phyloP scores from a whole-genome alignment of 2,888 invertebrate species.

The Steromphala cineraria region DNA sequence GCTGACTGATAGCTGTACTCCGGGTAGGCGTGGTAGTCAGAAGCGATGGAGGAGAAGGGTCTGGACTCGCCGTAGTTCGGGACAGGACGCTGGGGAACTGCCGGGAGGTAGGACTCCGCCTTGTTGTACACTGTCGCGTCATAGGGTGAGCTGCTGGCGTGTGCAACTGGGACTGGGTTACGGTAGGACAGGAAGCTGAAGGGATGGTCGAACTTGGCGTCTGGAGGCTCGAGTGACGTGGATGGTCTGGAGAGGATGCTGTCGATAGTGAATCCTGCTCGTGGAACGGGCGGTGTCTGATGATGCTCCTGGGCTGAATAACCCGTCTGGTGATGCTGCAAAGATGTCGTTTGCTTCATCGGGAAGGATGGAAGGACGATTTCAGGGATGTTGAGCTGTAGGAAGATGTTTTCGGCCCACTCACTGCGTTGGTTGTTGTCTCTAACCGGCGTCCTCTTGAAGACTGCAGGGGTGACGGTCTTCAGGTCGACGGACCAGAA shows the following conservation, averaged over 20 bases:
- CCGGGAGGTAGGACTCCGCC: not conserved
- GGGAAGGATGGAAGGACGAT: not conserved
- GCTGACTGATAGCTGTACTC: not conserved
- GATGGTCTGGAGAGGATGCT: not conserved
- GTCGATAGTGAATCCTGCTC: not conserved
- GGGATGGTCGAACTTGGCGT: constrained; percentile 1
- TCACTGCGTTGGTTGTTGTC: not conserved
- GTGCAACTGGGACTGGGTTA: not conserved
- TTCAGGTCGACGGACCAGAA: constrained; percentile 50
- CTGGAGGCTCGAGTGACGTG: not conserved
- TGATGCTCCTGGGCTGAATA: not conserved
- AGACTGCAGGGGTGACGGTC: constrained; percentile 37
- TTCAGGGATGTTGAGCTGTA: not conserved
- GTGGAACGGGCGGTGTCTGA: not conserved
- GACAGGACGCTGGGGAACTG: not conserved
- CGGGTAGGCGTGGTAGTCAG: no score
- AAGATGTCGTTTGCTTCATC: not conserved
- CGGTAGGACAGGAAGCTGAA: not conserved
- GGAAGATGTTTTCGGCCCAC: not conserved
- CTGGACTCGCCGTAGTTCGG: not conserved
- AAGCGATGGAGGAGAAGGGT: not conserved
- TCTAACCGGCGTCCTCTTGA: constrained; percentile 20
- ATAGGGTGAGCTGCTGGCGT: not conserved
- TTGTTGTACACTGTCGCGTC: not conserved
- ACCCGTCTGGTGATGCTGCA: not conserved